Evolutionary conservation across 2,888 invertebrate genomes (phyloP), one percentile per base, ranked within the genome.

Genomic region (Chesias legatella): DNA sequence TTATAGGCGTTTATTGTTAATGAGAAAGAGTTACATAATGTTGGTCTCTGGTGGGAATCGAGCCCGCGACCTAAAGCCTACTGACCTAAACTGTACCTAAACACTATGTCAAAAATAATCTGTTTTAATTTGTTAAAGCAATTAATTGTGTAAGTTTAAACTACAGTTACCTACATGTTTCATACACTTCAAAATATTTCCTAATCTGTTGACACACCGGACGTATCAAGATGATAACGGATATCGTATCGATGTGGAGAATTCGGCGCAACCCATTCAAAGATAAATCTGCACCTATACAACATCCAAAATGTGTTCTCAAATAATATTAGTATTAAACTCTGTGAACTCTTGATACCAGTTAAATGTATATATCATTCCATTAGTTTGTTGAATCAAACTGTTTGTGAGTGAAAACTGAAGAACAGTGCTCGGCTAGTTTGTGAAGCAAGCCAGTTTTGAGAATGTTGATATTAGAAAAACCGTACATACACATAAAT

Each of bases 361-460:
- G 7, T 21, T 24, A 26, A 17, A 10, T 26, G 29, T 10, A n/a
- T 33, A 10, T 7, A 42, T 34, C 71, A 74, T 72, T 79, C 75
- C 62, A 60, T 62, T 63, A 71, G 64, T 65, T 79, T 79, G 73
- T 56, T 53, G 0, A 34, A 34, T 53, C 63, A 77, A 76, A 67
- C 60, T 70, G 63, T 42, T 69, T 67, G 60, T 36, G 72, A 77
- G 72, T 74, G 70, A 39, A 38, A 6, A 10, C 26, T 8, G 10
- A 10, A 24, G 7, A 23, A 21, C 32, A 40, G n/a, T 42, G 45
- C 64, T 66, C 56, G 24, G 23, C 51, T 58, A 30, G 61, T 63
- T 71, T 71, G 67, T 41, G 4, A 11, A 17, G 34, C 65, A 72
- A 72, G 56, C 56, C 35, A 44, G 50, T 26, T 22, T 30, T 23